Evolutionary conservation across 2,113 vertebrate species (phyloP), one percentile per base, ranked within the genome.

Genomic region (Eulemur macaco): DNA sequence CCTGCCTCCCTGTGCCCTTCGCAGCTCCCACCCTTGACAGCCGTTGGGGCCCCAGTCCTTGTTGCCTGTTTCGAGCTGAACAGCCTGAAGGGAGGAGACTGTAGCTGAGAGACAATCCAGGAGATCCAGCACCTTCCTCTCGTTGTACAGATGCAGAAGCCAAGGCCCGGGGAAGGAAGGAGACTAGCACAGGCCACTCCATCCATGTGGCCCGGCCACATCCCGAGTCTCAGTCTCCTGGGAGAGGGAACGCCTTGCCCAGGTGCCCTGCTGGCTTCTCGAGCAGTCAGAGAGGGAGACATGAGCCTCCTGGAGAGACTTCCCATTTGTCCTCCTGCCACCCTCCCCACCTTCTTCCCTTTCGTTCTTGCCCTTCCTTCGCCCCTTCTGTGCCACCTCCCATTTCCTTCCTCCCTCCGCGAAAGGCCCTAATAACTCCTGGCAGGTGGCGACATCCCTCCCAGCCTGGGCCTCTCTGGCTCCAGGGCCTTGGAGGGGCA

Each of bases 371-470:
- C 37, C 54, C 90, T 90, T 18, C 39, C n/a, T 68, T 77, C 0
- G 1, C 52, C 17, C 5, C 18, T 85, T 80, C 42, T 23, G 29
- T 17, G n/a, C 27, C 29, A 9, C 29, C 25, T 73, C 8, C 56
- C 31, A 5, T 13, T 29, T 39, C 20, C 52, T 56, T 13, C 68
- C 8, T 83, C 39, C 10, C 14, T 8, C 29, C 34, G 14, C 7
- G 14, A 39, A 82, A 86, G 47, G 27, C 45, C 6, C 2, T 4
- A 37, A 37, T 39, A 29, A 14, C 20, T 20, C 17, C 37, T 39
- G 2, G 0, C n/a, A 63, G 52, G 21, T 45, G 8, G 39, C 37
- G 42, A 23, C 34, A 21, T 9, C 0, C 47, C 4, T 6, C 4
- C 13, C 0, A 6, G 37, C 54, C 52, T 77, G 74, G 11, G 47